These are phyloP conservation scores for Isichthys henryi DNA, from an alignment of 2,113 vertebrate species.

Conservation along the genomic window DNA sequence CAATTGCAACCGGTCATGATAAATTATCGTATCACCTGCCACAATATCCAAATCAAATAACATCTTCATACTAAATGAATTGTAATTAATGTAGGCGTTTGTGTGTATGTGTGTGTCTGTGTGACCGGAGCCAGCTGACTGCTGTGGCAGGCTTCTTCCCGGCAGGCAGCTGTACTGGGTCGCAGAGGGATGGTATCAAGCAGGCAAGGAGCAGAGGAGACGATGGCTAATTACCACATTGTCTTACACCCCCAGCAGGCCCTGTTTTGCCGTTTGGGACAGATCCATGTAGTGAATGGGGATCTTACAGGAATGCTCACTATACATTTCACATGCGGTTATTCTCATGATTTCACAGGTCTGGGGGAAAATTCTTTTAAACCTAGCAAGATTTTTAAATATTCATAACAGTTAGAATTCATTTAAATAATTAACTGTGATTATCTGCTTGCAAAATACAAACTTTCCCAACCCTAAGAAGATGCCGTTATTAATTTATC, in stretches of 20 bases:
- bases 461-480: conserved; percentile 32
- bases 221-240: neutral
- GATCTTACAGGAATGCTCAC: neutral
- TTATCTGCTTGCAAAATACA: conserved; percentile 29
- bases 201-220: neutral
- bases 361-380: conserved; percentile 4
- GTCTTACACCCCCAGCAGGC: neutral
- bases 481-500: conserved; percentile 29
- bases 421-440: conserved; percentile 33
- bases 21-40: neutral
- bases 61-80: neutral
- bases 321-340: neutral
- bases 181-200: neutral
- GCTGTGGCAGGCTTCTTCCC: neutral
- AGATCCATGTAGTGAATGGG: neutral
- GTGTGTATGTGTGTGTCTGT: neutral
- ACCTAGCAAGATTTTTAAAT: conserved; percentile 23
- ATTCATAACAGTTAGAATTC: conserved; percentile 27
- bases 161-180: neutral
- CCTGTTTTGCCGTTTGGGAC: neutral
- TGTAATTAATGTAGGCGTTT: neutral
- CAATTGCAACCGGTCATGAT: neutral
- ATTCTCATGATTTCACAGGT: neutral
- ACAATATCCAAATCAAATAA: neutral
- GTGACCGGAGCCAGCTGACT: neutral